Evolutionary conservation across 2,888 invertebrate genomes (phyloP).

Genomic region (Pristionchus japonicus): DNA sequence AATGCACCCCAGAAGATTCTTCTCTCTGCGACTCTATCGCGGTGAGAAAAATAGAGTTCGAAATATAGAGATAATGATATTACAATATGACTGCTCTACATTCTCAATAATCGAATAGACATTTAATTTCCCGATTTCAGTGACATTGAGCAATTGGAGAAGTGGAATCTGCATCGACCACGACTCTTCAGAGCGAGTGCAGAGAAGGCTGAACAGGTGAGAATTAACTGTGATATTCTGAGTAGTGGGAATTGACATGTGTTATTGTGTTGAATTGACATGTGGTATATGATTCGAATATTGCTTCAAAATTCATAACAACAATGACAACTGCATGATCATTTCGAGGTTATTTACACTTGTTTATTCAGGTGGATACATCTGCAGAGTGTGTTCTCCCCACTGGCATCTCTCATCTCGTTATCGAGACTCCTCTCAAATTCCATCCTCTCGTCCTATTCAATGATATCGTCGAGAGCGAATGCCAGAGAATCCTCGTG

Average conservation of each 20-base stretch:
- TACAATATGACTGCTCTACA: no score
- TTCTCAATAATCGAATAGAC: no score
- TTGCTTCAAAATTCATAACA: no score
- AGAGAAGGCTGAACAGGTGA: conserved; percentile 45
- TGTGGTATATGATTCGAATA: no score
- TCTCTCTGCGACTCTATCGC: conserved; percentile 89
- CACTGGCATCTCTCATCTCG: conserved; percentile 7
- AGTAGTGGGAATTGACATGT: not conserved
- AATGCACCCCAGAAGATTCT: conserved; percentile 85
- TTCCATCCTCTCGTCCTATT: conserved; percentile 45
- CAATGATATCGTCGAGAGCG: conserved; percentile 40
- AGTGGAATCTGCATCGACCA: conserved; percentile 90
- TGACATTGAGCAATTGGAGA: conserved; percentile 93
- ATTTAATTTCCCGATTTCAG: conserved; percentile 81
- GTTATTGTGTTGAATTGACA: no score
- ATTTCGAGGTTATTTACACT: no score
- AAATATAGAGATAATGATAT: no score
- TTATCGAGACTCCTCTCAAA: conserved; percentile 19
- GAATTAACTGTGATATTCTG: not conserved
- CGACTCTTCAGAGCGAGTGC: conserved; percentile 82
- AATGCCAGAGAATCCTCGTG: conserved; percentile 45
- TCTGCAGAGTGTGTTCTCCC: conserved; percentile 42
- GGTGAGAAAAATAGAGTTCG: conserved; percentile 42
- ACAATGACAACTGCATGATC: no score
- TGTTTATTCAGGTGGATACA: conserved; percentile 45